phyloP scores from a whole-genome alignment of 2,113 vertebrate species.

The Passer montanus region DNA sequence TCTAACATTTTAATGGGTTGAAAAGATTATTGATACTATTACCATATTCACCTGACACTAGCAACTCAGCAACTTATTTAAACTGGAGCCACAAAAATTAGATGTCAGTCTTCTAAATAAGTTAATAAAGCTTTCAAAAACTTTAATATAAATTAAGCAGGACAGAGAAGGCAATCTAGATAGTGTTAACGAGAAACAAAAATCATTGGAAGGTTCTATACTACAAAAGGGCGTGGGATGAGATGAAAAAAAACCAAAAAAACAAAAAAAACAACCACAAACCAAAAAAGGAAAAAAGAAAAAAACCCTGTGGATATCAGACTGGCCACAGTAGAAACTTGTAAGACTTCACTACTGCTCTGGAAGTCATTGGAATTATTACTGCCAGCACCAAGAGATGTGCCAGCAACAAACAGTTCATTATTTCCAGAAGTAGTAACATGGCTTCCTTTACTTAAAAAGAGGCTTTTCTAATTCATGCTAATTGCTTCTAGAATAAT shows the following conservation, averaged over 20 bases:
- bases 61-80: neutral
- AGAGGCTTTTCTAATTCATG: constrained; percentile 3
- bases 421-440: constrained; percentile 44
- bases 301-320: neutral
- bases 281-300: neutral
- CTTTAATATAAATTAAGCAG: neutral
- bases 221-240: neutral
- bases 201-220: neutral
- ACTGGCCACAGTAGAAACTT: neutral
- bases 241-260: no score
- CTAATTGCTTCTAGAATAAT: constrained; percentile 57
- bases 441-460: neutral
- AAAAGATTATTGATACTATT: neutral
- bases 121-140: neutral
- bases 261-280: no score
- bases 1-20: neutral
- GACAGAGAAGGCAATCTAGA: neutral
- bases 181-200: neutral
- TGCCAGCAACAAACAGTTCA: constrained; percentile 41
- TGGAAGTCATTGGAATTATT: constrained; percentile 20
- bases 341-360: neutral
- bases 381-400: neutral
- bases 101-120: neutral
- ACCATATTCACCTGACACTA: neutral
- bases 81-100: neutral